Conservation (phyloP, 2,797 vertebrate species). For the Peromyscus melanophrys region DNA sequence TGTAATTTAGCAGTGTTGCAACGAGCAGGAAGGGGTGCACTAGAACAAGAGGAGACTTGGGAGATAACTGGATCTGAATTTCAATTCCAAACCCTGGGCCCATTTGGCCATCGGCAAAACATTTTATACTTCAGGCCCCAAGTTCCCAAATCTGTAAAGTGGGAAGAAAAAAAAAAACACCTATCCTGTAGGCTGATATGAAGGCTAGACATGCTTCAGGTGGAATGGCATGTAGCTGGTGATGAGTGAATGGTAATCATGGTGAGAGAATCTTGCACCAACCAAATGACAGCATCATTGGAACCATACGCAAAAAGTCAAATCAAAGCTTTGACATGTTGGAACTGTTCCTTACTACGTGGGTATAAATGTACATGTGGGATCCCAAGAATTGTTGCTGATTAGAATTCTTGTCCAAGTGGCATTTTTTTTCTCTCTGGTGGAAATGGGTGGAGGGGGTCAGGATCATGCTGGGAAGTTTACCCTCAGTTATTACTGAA, state of each 20-base stretch:
- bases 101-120: neutral
- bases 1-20: neutral
- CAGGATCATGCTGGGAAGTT: neutral
- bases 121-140: slow-evolving; percentile 20
- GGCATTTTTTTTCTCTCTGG: neutral
- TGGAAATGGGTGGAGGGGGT: neutral
- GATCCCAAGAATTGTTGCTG: neutral
- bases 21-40: neutral
- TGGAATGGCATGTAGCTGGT: neutral
- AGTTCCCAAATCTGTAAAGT: slow-evolving; percentile 25
- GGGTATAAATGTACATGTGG: neutral
- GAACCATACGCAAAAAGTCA: neutral
- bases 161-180: neutral
- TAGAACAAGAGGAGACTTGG: neutral
- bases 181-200: neutral
- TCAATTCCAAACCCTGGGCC: slow-evolving; percentile 21
- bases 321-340: neutral
- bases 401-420: neutral
- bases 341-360: neutral
- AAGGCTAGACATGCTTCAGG: neutral
- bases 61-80: neutral
- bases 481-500: neutral
- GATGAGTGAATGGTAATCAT: neutral
- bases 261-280: neutral
- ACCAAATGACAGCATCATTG: neutral